Conservation (phyloP, 2,888 invertebrate genomes). For the Pseudoips prasinana region DNA sequence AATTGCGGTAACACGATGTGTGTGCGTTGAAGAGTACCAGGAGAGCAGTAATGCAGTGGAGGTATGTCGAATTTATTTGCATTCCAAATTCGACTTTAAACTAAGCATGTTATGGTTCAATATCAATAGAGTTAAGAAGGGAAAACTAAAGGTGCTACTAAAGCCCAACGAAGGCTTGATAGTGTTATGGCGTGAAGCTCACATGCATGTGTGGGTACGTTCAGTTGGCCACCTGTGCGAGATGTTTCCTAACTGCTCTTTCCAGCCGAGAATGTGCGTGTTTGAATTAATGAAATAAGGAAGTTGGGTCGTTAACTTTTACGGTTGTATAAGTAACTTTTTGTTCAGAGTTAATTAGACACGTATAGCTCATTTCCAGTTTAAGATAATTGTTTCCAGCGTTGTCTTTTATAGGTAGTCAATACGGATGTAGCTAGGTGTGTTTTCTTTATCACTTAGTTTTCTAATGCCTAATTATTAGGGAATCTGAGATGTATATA, state of each 20-base stretch:
- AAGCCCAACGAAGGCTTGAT: constrained; percentile 28
- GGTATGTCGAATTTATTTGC: constrained; percentile 20
- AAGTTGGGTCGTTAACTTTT: too few relatives aligned
- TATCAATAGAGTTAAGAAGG: constrained; percentile 12
- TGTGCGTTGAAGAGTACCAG: constrained; percentile 68
- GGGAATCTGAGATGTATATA: too few relatives aligned
- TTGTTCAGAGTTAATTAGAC: too few relatives aligned
- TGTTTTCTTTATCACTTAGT: too few relatives aligned
- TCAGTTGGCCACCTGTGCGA: constrained; percentile 41
- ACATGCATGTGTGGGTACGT: constrained; percentile 25
- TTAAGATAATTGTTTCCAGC: too few relatives aligned
- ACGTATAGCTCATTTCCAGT: too few relatives aligned
- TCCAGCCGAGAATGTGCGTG: not conserved
- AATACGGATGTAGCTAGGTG: too few relatives aligned
- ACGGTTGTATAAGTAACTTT: too few relatives aligned
- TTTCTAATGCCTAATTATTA: too few relatives aligned
- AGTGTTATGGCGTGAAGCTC: constrained; percentile 28
- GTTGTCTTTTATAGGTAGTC: too few relatives aligned
- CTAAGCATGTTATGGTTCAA: constrained; percentile 8
- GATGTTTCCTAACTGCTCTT: too few relatives aligned
- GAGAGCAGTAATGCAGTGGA: constrained; percentile 53
- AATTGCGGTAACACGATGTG: constrained; percentile 58
- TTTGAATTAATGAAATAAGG: too few relatives aligned
- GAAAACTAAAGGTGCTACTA: constrained; percentile 30
- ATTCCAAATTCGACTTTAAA: constrained; percentile 27